Conservation (phyloP, 2,888 invertebrate genomes). For the Folsomia candida region DNA sequence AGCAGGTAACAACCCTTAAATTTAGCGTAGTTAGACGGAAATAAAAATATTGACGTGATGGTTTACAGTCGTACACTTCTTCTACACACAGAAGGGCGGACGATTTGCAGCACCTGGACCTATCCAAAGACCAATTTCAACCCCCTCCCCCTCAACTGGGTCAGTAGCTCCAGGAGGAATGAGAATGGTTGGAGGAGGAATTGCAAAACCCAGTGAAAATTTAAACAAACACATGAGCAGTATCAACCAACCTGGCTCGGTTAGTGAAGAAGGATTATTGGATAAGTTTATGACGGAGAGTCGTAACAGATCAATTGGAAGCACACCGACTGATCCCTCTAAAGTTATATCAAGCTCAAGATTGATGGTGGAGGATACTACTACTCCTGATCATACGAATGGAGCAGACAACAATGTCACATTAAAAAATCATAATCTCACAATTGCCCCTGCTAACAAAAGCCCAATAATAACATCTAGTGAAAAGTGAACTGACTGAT, state of each 20-base stretch:
- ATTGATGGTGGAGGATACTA: background rate
- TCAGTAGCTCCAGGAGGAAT: background rate
- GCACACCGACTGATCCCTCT: slow-evolving; percentile 7
- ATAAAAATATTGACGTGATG: background rate
- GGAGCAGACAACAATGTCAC: background rate
- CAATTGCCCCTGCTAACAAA: slow-evolving; percentile 7
- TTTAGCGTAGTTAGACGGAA: background rate
- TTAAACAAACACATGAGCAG: slow-evolving; percentile 18
- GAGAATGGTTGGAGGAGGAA: background rate
- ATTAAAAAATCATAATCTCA: background rate
- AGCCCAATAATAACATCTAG: slow-evolving; percentile 8
- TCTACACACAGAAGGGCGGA: slow-evolving; percentile 21
- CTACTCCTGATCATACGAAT: background rate
- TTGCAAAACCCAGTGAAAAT: background rate
- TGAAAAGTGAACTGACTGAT: slow-evolving; percentile 8
- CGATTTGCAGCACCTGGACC: slow-evolving; percentile 26
- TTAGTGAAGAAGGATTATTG: slow-evolving; percentile 17
- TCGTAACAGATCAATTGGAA: background rate
- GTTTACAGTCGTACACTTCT: slow-evolving; percentile 17
- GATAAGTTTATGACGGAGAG: slow-evolving; percentile 13
- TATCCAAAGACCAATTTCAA: slow-evolving; percentile 26
- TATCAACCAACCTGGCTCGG: background rate
- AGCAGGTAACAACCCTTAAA: background rate
- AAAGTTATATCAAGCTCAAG: slow-evolving; percentile 12
- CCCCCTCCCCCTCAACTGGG: slow-evolving; percentile 16